A percentile compares a stretch with the other conserved stretches of the same genome.
Conservation (phyloP, 2,113 vertebrate species). For the Pristiophorus japonicus region DNA sequence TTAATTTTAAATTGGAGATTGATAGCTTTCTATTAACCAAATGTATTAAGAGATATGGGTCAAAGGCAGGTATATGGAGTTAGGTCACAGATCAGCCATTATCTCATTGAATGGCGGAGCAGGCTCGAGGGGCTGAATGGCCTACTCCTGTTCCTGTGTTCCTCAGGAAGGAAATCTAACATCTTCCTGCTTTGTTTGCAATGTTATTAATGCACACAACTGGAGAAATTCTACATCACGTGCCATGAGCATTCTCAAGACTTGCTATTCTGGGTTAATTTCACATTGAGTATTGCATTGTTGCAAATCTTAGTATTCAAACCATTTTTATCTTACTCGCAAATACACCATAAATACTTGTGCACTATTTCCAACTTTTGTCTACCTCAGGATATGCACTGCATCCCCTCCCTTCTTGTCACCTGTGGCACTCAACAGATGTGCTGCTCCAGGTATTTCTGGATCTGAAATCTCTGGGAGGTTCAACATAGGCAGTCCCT, state of each 20-base stretch:
- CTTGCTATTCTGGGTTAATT: not conserved
- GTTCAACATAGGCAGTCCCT: too few relatives aligned
- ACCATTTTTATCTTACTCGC: not conserved
- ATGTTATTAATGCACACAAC: not conserved
- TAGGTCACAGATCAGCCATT: too few relatives aligned
- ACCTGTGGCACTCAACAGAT: not conserved
- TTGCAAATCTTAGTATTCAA: not conserved
- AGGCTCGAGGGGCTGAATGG: too few relatives aligned
- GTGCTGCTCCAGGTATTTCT: not conserved
- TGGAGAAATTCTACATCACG: not conserved
- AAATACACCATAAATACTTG: not conserved
- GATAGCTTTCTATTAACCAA: too few relatives aligned
- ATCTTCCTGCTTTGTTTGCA: not conserved
- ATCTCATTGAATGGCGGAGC: too few relatives aligned
- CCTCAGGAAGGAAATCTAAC: not conserved
- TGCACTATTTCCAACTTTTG: not conserved
- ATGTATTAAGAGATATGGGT: too few relatives aligned
- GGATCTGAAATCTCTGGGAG: not conserved
- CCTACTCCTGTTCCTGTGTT: too few relatives aligned
- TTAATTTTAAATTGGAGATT: too few relatives aligned
- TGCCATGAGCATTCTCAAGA: not conserved
- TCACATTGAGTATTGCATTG: not conserved
- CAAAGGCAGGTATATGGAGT: too few relatives aligned
- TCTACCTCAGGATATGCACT: not conserved
- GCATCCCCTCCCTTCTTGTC: not conserved